phyloP scores from a whole-genome alignment of 2,888 invertebrate species.

The Miltochrista miniata region DNA sequence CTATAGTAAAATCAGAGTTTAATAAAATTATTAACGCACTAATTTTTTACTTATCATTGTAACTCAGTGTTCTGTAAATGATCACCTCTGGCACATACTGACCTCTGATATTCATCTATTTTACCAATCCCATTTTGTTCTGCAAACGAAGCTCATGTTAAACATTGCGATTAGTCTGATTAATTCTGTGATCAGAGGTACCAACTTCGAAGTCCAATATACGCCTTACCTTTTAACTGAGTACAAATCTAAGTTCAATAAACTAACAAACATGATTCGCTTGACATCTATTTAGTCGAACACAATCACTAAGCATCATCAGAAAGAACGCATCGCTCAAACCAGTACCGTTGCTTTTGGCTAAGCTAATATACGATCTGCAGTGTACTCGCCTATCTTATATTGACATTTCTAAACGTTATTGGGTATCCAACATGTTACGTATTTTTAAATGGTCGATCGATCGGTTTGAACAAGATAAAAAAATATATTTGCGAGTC shows the following conservation, averaged over 20 bases:
- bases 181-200: too few species aligned
- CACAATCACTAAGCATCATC: conserved; percentile 36
- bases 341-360: conserved; percentile 56
- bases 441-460: conserved; percentile 14
- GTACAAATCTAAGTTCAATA: conserved; percentile 25
- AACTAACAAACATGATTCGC: conserved; percentile 29
- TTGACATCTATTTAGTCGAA: conserved; percentile 39
- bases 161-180: too few species aligned
- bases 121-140: too few species aligned
- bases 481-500: conserved; percentile 21
- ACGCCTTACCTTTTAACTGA: background rate
- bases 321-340: conserved; percentile 45
- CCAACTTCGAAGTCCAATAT: too few species aligned
- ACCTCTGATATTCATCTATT: too few species aligned
- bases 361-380: conserved; percentile 48
- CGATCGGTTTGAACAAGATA: conserved; percentile 32
- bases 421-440: conserved; percentile 29
- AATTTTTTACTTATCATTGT: too few species aligned
- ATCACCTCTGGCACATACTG: too few species aligned
- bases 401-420: conserved; percentile 55
- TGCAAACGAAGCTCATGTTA: too few species aligned
- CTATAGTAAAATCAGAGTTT: too few species aligned
- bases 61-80: too few species aligned
- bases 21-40: too few species aligned
- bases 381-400: conserved; percentile 33